Evolutionary conservation across 2,797 vertebrate species (phyloP).

Genomic region (Oceanodroma leucorhoa): DNA sequence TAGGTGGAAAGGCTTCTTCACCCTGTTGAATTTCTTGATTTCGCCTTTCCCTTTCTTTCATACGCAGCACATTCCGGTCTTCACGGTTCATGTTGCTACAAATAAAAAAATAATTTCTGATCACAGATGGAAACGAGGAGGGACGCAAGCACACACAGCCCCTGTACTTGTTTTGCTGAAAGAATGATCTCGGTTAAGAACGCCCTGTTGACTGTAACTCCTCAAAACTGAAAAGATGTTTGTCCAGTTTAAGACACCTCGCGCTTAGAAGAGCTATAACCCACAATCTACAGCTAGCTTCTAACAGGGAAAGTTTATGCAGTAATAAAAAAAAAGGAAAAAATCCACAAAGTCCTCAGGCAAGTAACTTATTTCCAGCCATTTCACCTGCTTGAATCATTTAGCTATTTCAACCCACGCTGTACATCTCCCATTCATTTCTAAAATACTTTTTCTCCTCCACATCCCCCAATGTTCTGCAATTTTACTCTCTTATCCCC

Average conservation of each 20-base stretch:
- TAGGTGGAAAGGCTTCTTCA: slow-evolving; percentile 96
- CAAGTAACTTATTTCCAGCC: slow-evolving; percentile 16
- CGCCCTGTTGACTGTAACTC: background rate
- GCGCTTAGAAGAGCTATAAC: background rate
- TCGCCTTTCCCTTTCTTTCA: slow-evolving; percentile 99
- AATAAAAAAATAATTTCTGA: slow-evolving; percentile 66
- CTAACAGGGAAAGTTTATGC: background rate
- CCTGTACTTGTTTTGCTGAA: background rate
- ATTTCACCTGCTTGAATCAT: background rate
- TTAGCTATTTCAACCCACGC: background rate
- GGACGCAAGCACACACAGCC: background rate
- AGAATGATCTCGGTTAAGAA: background rate
- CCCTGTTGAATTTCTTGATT: slow-evolving; percentile 99
- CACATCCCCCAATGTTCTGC: background rate
- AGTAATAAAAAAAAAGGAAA: background rate
- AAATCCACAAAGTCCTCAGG: slow-evolving; percentile 9
- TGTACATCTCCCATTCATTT: slow-evolving; percentile 13
- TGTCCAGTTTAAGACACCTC: background rate
- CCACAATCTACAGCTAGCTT: background rate
- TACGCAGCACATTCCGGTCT: slow-evolving; percentile 99
- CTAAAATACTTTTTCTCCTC: slow-evolving; percentile 23
- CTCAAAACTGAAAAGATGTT: background rate
- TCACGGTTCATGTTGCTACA: slow-evolving; percentile 99
- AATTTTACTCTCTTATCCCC: background rate
- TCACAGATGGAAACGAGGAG: slow-evolving; percentile 3